These are phyloP conservation scores for Zapus hudsonius DNA, from an alignment of 2,113 vertebrate species.

Conservation along the genomic window DNA sequence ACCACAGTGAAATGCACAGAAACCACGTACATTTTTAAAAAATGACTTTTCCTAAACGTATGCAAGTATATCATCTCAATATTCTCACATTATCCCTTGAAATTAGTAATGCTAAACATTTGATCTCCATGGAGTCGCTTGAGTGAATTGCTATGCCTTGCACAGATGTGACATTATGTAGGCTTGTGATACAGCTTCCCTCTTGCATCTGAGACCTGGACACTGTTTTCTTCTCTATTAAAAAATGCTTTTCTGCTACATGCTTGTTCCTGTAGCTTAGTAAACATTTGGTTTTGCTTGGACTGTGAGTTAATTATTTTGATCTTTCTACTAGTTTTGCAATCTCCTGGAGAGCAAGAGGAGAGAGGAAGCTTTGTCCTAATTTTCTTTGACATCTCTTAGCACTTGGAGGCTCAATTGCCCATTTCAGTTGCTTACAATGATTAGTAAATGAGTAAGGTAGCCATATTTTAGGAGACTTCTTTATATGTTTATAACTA, in stretches of 20 bases:
- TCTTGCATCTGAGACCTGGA: fast-evolving
- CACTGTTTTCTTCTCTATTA: neutral
- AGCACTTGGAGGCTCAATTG: neutral
- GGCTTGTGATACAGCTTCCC: fast-evolving
- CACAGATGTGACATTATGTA: neutral
- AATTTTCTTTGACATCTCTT: neutral
- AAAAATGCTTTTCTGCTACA: neutral
- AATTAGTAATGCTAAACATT: neutral
- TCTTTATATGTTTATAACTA: neutral
- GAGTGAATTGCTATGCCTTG: fast-evolving
- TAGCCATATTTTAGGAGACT: neutral
- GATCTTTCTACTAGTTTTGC: neutral
- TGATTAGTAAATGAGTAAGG: neutral
- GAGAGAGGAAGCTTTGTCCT: fast-evolving
- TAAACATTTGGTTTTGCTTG: neutral
- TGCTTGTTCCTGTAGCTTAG: fast-evolving
- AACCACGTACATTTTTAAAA: neutral
- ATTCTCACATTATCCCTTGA: fast-evolving
- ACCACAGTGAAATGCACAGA: neutral
- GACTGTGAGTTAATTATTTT: neutral
- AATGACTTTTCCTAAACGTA: neutral
- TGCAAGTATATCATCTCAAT: neutral
- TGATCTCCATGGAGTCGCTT: fast-evolving
- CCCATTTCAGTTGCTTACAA: neutral
- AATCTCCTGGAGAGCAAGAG: neutral